Conservation (phyloP, 1,140 invertebrate genomes). For the Polyergus mexicanus region DNA sequence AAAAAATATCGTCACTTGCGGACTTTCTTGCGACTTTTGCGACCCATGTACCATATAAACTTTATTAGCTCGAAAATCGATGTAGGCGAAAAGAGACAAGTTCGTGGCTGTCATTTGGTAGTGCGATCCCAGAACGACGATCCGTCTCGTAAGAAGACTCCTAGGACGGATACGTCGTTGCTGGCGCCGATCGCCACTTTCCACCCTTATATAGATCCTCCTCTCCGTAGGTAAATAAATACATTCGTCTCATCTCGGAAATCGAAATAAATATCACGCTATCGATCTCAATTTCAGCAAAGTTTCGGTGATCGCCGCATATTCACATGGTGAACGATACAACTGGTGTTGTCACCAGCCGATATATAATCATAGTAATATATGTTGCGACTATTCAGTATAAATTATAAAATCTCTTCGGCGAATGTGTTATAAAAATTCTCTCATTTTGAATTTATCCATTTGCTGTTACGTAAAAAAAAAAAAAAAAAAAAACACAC, state of each 20-base stretch:
- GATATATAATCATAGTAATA: not conserved
- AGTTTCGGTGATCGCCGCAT: constrained; percentile 53
- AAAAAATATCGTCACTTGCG: not conserved
- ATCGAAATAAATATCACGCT: constrained; percentile 55
- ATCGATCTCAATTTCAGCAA: constrained; percentile 78
- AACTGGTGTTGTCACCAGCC: not conserved
- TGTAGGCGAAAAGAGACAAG: constrained; percentile 38
- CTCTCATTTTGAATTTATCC: not conserved
- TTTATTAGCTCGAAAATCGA: constrained; percentile 58
- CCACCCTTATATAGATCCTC: not conserved
- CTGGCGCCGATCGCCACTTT: constrained; percentile 5
- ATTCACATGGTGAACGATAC: not conserved
- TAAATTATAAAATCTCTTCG: not conserved
- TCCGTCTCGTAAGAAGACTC: constrained; percentile 47
- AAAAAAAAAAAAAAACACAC: not conserved
- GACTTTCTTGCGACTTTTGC: constrained; percentile 28
- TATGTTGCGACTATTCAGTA: not conserved
- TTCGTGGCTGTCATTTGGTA: constrained; percentile 23
- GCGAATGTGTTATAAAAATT: not conserved
- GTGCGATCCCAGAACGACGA: constrained; percentile 59
- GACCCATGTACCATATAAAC: constrained; percentile 49
- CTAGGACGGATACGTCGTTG: constrained; percentile 28
- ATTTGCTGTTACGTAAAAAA: not conserved
- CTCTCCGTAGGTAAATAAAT: constrained; percentile 30
- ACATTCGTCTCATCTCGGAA: not conserved